These are phyloP conservation scores for Nymphalis c-album DNA, from an alignment of 2,888 invertebrate species.

Conservation along the genomic window DNA sequence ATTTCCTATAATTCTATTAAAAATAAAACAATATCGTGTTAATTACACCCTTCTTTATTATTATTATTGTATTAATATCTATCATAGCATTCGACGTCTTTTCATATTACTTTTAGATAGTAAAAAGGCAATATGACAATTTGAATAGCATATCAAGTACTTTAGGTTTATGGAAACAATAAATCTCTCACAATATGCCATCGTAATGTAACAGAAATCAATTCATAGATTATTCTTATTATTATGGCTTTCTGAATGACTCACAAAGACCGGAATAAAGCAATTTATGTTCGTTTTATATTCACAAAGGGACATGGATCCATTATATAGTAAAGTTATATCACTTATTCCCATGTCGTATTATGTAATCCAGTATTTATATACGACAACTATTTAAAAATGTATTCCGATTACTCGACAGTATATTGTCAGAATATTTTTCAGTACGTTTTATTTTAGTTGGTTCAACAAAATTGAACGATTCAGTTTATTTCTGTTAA, in stretches of 20 bases:
- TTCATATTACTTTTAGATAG: background rate
- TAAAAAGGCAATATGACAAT: constrained; percentile 1
- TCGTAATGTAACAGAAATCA: constrained; percentile 15
- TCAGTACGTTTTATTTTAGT: background rate
- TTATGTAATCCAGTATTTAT: constrained; percentile 7
- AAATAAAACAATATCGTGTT: no score
- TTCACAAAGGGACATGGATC: constrained; percentile 33
- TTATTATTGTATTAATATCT: no score
- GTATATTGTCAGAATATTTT: background rate
- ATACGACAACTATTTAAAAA: constrained; percentile 8
- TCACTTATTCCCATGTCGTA: constrained; percentile 27
- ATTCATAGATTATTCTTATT: constrained; percentile 27
- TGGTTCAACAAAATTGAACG: background rate
- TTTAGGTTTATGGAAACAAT: constrained; percentile 1
- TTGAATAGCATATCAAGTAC: background rate
- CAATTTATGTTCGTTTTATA: constrained; percentile 32
- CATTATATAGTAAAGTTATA: constrained; percentile 29
- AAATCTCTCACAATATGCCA: background rate
- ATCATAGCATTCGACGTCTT: no score
- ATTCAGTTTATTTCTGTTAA: background rate
- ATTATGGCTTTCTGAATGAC: constrained; percentile 25
- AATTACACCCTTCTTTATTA: no score
- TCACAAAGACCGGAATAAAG: constrained; percentile 26
- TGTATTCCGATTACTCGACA: background rate
- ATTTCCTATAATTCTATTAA: no score